Base-by-base conservation (phyloP, 2,888 invertebrate genomes). In the Oasisia sp. region DNA sequence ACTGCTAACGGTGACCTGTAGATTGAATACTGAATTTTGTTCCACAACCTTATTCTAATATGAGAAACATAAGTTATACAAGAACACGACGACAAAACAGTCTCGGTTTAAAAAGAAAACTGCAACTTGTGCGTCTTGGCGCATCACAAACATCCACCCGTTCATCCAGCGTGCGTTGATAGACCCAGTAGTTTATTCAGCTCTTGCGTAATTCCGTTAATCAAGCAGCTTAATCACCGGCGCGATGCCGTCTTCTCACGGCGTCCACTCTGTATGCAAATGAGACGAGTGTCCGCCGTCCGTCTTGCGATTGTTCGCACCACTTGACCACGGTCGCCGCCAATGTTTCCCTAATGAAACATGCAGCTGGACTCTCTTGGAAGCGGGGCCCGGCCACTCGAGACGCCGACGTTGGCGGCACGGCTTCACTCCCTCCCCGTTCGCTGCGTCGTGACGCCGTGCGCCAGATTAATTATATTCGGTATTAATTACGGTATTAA, bases 181-280 rank as follows among this genome's bases (percentile, higher is more conserved):
- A 74, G 74, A 27, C 74, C 3, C 2, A 74, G 27, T 74, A 74
- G 74, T 74, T 74, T 74, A 74, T 74, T 19, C 74, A 27, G 74
- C 74, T 74, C 74, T 74, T 74, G 74, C 74, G 74, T 74, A 74
- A 74, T n/a, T 74, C 74, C 74, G 74, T 74, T 74, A 74, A 74
- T 74, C 74, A 74, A 74, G 74, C 74, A 27, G 74, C 27, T 74
- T 74, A 74, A 74, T 74, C 74, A 74, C n/a, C n/a, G 27, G 74
- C 74, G 27, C 74, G 74, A 74, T 7, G 74, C 74, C 27, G 74
- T 74, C 74, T 74, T 74, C 74, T 74, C 27, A 7, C n/a, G 74
- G 74, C 74, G 74, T 19, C 74, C 74, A 74, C 74, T 74, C 74
- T 74, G 74, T 27, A 74, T 74, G 74, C 74, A 74, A 74, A 74